These are phyloP conservation scores for Turdus rufiventris DNA, from an alignment of 2,113 vertebrate genomes.

Conservation along the genomic window DNA sequence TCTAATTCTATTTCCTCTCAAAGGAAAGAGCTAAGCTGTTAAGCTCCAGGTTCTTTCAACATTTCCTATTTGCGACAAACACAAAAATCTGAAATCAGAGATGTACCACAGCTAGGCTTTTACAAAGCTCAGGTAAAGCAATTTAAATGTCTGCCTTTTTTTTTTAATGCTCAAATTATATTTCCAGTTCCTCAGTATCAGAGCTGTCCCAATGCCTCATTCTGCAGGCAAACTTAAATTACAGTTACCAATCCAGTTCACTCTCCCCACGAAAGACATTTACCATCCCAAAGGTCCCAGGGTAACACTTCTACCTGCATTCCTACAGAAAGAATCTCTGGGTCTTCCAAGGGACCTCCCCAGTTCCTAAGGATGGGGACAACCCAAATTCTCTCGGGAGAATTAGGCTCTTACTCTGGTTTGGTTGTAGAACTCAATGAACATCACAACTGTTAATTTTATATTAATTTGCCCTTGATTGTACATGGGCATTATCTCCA, in stretches of 20 bases:
- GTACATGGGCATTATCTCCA: neutral
- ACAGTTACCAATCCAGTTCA: neutral
- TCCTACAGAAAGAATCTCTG: neutral
- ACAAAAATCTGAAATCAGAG: neutral
- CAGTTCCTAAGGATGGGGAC: neutral
- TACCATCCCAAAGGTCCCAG: neutral
- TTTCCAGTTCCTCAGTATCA: neutral
- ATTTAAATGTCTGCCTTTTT: neutral
- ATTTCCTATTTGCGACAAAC: neutral
- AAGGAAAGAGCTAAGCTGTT: slow-evolving; percentile 52
- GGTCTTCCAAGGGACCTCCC: neutral
- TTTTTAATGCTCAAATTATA: neutral
- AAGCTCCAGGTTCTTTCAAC: slow-evolving; percentile 43
- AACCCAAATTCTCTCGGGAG: neutral
- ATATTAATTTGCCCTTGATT: neutral
- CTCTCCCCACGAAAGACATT: neutral
- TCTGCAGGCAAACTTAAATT: neutral
- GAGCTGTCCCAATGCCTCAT: neutral
- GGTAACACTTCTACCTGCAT: neutral
- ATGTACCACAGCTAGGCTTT: neutral
- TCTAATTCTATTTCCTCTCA: slow-evolving; percentile 54
- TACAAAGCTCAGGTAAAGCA: neutral
- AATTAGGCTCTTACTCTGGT: neutral
- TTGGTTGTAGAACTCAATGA: neutral
- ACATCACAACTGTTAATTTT: neutral